Base-by-base conservation (phyloP, 2,797 vertebrate species). In the Rousettus madagascariensis region DNA sequence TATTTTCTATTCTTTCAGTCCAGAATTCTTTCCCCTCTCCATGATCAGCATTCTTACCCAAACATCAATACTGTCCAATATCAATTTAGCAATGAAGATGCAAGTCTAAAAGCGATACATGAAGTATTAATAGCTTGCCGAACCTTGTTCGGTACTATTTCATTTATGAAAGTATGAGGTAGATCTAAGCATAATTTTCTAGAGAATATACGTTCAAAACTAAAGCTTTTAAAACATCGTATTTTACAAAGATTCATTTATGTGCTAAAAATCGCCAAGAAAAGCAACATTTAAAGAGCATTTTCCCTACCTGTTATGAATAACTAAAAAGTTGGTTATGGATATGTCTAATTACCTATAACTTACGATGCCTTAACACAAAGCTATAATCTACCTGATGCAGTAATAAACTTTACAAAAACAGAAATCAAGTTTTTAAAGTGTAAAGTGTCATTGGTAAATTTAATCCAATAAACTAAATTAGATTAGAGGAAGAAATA, bases 181-280 rank as follows among this genome's bases (percentile, higher is more conserved):
- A 93, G 63, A 71, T 63, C 24, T 61, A 94, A 80, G 16, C 3
- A 84, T 2, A 79, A 46, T 36, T 93, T 91, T 75, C 71, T 69
- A 86, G 22, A 91, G 41, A 93, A 86, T 36, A 79, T 0, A 68
- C 30, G 41, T 13, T 93, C 24, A 91, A 71, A 88, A 92, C 49
- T n/a, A 94, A 91, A 86, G 11, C 7, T 12, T 91, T 88, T 92
- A 94, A 94, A 65, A 92, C 28, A 82, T 43, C 13, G 65, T 84
- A 95, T 80, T 87, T 92, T 88, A 5, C 41, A 90, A 92, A 92
- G 51, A 90, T 63, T 96, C 75, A 94, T 59, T 36, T 66, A 88
- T 83, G 69, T 79, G 41, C 38, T 94, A 33, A 49, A 87, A 93
- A 89, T 30, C 90, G 66, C 10, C 63, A 97, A 91, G 33, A 79